Evolutionary conservation across 2,888 invertebrate species (phyloP).

Genomic region (Corbicula japonica): DNA sequence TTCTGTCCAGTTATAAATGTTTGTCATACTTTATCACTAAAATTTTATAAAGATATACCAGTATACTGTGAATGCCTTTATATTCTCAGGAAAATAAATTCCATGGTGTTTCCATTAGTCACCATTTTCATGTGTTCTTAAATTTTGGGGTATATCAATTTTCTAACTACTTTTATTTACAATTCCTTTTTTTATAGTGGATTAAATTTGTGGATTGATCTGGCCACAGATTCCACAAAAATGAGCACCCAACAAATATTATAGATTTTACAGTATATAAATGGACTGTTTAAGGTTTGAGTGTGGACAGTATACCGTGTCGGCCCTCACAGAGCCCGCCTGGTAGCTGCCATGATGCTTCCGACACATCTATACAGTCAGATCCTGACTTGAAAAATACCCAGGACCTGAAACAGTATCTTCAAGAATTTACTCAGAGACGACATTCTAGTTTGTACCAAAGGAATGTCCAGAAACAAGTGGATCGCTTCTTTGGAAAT

Average conservation of each 20-base stretch:
- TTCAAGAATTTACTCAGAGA: constrained; percentile 45
- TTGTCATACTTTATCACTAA: no score
- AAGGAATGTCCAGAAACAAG: constrained; percentile 54
- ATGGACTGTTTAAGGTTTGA: neutral
- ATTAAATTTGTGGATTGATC: neutral
- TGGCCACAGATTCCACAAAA: no score
- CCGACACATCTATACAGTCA: neutral
- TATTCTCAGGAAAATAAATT: no score
- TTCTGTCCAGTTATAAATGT: no score
- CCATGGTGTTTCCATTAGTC: no score
- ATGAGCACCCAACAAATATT: no score
- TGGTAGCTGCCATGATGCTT: no score
- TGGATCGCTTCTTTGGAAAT: constrained; percentile 59
- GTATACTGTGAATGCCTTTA: no score
- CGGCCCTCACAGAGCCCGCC: neutral
- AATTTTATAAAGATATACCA: no score
- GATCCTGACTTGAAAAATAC: constrained; percentile 17
- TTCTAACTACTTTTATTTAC: neutral
- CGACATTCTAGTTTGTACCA: constrained; percentile 58
- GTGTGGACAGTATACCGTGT: neutral
- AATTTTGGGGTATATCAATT: no score
- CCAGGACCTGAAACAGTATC: constrained; percentile 41
- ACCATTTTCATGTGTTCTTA: no score
- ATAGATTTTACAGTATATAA: neutral
- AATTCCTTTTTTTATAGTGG: neutral